Base-by-base conservation (phyloP, 2,113 vertebrate species). In the Aramus guarauna region DNA sequence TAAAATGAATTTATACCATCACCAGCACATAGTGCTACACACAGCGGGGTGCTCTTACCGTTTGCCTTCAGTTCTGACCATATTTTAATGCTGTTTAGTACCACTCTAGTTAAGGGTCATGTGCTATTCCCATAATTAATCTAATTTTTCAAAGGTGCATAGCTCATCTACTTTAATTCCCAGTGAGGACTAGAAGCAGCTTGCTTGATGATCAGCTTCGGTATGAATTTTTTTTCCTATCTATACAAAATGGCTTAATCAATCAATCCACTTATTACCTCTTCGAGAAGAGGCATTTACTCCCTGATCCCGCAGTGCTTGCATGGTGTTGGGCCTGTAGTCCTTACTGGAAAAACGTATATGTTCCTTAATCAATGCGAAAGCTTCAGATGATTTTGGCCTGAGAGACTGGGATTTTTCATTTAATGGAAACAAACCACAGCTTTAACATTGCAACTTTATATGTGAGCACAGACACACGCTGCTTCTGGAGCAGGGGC, bases 61-160 rank as follows among this genome's bases (percentile, higher is more conserved):
- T 88, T 72, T 88, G 22, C 69, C 68, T 94, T 58, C 79, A 68
- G n/a, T 34, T 84, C 45, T 41, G 9, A 3, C 55, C 52, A 26
- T 64, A 89, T 78, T 88, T 92, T 66, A 63, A 26, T 60, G 48
- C 37, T 82, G 11, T 82, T 91, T 68, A 91, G 79, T 62, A 36
- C 30, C 63, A 58, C 41, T 92, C 15, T 58, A 56, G 45, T 78
- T 90, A 85, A 93, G 63, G 69, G 45, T 90, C 85, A 71, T 73
- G 36, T 58, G 41, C 56, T 78, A 64, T 87, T 91, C 87, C 80
- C 56, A 43, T 92, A 79, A 96, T 84, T 79, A 90, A 92, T 91
- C 59, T 93, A 48, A 68, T 91, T 96, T 93, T 90, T 74, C 86
- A 85, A 82, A 85, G 82, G 36, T 90, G 45, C 20, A 16, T 69